Evolutionary conservation across 2,797 vertebrate genomes (phyloP).

Genomic region (Zalophus californianus): DNA sequence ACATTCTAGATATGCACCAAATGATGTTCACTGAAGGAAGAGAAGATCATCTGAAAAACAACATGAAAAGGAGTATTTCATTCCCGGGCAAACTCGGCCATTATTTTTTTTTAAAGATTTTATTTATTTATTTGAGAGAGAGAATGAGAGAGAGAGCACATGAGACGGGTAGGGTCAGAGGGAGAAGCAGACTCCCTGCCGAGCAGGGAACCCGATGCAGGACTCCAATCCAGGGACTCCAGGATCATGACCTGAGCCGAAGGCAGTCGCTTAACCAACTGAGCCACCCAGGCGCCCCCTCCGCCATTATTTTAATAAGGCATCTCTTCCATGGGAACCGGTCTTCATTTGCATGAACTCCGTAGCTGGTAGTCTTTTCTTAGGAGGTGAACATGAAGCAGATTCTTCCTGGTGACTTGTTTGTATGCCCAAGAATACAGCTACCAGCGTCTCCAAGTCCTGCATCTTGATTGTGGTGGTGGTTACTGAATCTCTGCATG

Average conservation of each 20-base stretch:
- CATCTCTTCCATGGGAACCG: slow-evolving; percentile 25
- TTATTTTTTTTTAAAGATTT: not conserved
- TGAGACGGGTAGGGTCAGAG: too few species aligned
- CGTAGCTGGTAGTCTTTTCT: slow-evolving; percentile 35
- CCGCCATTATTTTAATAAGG: not conserved
- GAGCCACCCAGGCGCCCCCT: too few species aligned
- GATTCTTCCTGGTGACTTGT: slow-evolving; percentile 30
- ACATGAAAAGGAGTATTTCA: not conserved
- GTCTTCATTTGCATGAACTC: slow-evolving; percentile 3
- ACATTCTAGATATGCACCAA: not conserved
- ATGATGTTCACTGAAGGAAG: not conserved
- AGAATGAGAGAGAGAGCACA: too few species aligned
- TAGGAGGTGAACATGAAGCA: not conserved
- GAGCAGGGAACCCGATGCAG: too few species aligned
- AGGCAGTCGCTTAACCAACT: too few species aligned
- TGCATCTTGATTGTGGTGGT: not conserved
- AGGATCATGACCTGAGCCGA: too few species aligned
- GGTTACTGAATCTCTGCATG: not conserved
- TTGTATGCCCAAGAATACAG: not conserved
- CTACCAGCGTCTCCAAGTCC: not conserved
- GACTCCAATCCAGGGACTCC: too few species aligned
- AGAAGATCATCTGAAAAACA: slow-evolving; percentile 28
- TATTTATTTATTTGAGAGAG: too few species aligned
- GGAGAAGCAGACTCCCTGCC: too few species aligned
- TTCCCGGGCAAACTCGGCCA: not conserved